These are phyloP conservation scores for Limnothrissa miodon DNA, from an alignment of 2,113 vertebrate species.

Conservation along the genomic window DNA sequence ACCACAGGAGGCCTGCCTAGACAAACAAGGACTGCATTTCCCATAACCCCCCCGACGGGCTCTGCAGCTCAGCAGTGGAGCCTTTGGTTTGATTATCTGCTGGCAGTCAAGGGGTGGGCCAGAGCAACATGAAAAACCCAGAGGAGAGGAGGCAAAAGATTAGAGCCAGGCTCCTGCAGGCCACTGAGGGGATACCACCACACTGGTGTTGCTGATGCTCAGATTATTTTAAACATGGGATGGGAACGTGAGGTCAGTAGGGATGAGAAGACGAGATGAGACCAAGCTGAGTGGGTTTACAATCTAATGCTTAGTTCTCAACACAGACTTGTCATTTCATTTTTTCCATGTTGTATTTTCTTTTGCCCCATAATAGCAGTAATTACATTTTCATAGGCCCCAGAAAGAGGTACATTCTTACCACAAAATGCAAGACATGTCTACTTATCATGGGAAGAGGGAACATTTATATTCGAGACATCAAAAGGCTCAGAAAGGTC, in stretches of 20 bases:
- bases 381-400: neutral
- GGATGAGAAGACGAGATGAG: neutral
- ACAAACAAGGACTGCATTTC: conserved; percentile 41
- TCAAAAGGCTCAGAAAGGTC: conserved; percentile 18
- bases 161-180: conserved; percentile 33
- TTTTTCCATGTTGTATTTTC: neutral
- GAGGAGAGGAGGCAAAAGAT: conserved; percentile 39
- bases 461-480: conserved; percentile 12
- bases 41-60: conserved; percentile 28
- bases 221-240: conserved; percentile 36
- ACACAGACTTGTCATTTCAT: neutral
- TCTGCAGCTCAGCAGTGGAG: conserved; percentile 36
- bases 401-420: neutral
- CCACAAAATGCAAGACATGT: neutral
- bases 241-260: neutral
- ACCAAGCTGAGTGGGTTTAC: neutral
- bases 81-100: conserved; percentile 45
- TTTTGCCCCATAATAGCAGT: neutral
- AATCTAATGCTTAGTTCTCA: neutral
- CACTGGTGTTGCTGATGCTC: conserved; percentile 31
- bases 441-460: neutral
- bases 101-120: conserved; percentile 19
- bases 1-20: conserved; percentile 28
- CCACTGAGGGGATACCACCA: conserved; percentile 30
- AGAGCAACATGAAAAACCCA: conserved; percentile 25